Percentiles rank a stretch among this genome's conserved stretches.
Evolutionary conservation across 2,888 invertebrate species (phyloP).

Genomic region (Sminthurides aquaticus): DNA sequence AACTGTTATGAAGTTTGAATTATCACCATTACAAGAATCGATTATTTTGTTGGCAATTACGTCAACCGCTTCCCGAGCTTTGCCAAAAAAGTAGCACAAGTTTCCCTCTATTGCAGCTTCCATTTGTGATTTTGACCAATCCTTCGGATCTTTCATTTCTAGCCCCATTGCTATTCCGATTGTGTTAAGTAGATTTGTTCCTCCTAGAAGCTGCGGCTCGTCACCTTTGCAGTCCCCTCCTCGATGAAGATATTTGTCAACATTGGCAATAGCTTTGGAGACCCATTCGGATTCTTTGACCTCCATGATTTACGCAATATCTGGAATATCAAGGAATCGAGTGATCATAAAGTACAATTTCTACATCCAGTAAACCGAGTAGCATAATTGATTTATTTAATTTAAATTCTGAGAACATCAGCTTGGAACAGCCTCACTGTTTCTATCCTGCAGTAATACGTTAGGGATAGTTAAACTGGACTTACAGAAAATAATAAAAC

Average conservation of each 20-base stretch:
- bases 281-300: not conserved
- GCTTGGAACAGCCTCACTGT: too few species aligned
- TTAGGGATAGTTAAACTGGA: too few species aligned
- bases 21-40: not conserved
- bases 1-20: not conserved
- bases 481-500: too few species aligned
- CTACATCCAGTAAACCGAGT: too few species aligned
- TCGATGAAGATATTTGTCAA: not conserved
- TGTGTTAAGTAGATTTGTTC: not conserved
- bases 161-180: not conserved
- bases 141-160: not conserved
- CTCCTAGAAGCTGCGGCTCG: not conserved
- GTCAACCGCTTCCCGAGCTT: not conserved
- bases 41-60: not conserved
- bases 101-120: not conserved
- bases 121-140: not conserved
- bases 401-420: too few species aligned
- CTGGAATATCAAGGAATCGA: too few species aligned
- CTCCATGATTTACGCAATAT: too few species aligned
- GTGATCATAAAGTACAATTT: too few species aligned
- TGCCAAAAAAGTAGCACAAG: not conserved
- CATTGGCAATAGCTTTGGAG: not conserved
- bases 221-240: not conserved
- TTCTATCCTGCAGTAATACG: too few species aligned
- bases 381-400: too few species aligned